These are phyloP conservation scores for Lophura nycthemera DNA, from an alignment of 2,113 vertebrate species.

Conservation along the genomic window DNA sequence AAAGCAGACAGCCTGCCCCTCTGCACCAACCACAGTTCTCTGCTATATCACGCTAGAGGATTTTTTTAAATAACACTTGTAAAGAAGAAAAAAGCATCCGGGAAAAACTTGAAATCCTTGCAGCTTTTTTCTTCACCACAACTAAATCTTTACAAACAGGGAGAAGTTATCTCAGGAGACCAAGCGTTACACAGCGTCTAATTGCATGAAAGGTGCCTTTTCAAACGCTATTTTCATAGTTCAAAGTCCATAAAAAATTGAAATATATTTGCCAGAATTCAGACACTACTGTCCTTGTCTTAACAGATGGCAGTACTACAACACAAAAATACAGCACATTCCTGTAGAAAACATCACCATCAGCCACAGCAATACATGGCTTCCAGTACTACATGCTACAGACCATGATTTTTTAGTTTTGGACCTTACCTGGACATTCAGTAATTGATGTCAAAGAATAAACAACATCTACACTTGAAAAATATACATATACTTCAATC, in stretches of 20 bases:
- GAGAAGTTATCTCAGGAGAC: not conserved
- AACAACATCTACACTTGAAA: not conserved
- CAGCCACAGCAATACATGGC: not conserved
- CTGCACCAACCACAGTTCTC: not conserved
- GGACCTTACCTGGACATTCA: not conserved
- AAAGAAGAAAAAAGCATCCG: not conserved
- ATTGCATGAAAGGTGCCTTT: not conserved
- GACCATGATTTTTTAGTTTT: not conserved
- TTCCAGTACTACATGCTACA: not conserved
- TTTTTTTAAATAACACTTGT: not conserved
- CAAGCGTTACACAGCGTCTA: not conserved
- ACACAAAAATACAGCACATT: not conserved
- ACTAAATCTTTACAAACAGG: not conserved
- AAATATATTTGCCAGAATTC: not conserved
- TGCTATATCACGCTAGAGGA: accelerated
- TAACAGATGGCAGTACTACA: not conserved
- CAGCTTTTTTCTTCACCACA: not conserved
- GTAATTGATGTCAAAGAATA: not conserved
- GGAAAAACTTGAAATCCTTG: not conserved
- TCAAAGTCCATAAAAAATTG: not conserved
- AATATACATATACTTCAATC: not conserved
- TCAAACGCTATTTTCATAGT: not conserved
- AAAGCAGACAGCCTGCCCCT: not conserved
- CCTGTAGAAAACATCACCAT: not conserved
- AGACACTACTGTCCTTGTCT: not conserved